These are phyloP conservation scores for Leptestheria dahalacensis DNA, from an alignment of 1,140 invertebrate genomes.

Conservation along the genomic window DNA sequence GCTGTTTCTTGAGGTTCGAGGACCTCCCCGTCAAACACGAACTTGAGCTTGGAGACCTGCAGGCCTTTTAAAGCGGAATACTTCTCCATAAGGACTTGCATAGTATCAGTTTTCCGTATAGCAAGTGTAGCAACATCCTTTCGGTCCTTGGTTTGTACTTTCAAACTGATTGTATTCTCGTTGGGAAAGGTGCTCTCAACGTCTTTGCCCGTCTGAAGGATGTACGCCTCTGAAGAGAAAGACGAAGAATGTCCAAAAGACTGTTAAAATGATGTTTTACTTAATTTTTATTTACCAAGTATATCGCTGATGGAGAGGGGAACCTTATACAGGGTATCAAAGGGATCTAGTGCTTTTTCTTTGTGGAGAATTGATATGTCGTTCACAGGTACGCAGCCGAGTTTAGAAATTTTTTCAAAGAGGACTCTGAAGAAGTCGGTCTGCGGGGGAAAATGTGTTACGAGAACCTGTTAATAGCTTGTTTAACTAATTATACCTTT, in stretches of 20 bases:
- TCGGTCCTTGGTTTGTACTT: neutral
- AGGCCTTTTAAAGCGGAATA: neutral
- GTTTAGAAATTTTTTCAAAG: neutral
- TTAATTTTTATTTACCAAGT: no score
- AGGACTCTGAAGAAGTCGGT: neutral
- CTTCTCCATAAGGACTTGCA: slow-evolving; percentile 2
- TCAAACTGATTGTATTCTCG: neutral
- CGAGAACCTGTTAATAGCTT: no score
- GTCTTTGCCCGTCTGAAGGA: neutral
- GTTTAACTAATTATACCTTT: neutral
- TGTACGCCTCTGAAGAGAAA: neutral
- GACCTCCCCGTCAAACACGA: slow-evolving; percentile 1
- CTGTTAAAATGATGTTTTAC: no score
- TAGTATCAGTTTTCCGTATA: neutral
- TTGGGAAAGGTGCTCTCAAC: neutral
- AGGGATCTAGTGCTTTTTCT: neutral
- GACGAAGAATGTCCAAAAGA: no score
- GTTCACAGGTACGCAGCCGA: neutral
- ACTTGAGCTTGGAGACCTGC: neutral
- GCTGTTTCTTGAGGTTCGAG: neutral
- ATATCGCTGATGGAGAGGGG: neutral
- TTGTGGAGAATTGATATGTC: neutral
- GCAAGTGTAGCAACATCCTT: neutral
- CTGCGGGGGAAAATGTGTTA: neutral
- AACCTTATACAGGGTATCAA: neutral